These are phyloP conservation scores for Sarcophaga peregrina DNA, from an alignment of 1,140 invertebrate species.

Conservation along the genomic window DNA sequence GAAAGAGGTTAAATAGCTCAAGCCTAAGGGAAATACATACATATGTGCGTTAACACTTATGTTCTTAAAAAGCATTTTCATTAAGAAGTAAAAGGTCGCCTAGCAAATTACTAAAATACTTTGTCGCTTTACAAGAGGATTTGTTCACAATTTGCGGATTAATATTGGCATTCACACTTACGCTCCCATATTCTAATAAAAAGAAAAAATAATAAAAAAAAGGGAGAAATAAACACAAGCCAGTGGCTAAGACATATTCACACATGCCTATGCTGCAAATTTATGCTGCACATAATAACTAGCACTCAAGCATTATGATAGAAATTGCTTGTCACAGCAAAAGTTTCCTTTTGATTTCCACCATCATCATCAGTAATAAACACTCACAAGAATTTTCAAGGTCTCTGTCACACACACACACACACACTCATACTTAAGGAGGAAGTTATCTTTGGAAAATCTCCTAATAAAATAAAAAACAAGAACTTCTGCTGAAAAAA, in stretches of 20 bases:
- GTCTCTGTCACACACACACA: neutral
- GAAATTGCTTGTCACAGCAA: neutral
- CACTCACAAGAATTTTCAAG: neutral
- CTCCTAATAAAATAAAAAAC: neutral
- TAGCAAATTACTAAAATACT: slow-evolving; percentile 7
- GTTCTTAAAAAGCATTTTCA: no score
- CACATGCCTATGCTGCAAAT: neutral
- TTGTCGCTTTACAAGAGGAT: neutral
- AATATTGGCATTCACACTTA: neutral
- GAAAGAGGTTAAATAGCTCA: no score
- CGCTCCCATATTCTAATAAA: no score
- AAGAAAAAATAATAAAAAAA: no score
- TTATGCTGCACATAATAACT: neutral
- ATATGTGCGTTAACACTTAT: no score
- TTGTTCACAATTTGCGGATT: slow-evolving; percentile 17
- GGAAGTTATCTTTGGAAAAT: neutral
- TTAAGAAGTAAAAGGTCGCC: neutral
- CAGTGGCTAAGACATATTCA: neutral
- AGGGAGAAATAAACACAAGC: neutral
- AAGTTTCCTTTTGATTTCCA: neutral
- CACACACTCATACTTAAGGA: neutral
- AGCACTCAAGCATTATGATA: neutral
- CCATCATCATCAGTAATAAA: neutral
- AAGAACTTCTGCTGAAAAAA: no score
- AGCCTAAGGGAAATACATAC: no score